Percentiles rank a stretch among this genome's conserved stretches.
Evolutionary conservation across 2,797 vertebrate species (phyloP).

Genomic region (Mionectes olivaceus): DNA sequence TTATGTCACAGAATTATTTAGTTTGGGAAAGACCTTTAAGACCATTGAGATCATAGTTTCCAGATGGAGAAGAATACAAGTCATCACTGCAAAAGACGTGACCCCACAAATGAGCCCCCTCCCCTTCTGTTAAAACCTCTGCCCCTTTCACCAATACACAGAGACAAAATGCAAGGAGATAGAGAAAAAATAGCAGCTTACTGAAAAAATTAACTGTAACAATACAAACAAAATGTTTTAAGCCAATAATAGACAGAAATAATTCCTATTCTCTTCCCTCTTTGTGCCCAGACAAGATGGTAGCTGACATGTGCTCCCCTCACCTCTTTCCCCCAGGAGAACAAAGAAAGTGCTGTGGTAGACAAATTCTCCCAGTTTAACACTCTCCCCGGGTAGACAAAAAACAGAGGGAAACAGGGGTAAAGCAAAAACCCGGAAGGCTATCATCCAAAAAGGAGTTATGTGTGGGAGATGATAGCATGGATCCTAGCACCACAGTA

Average conservation of each 20-base stretch:
- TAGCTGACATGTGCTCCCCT: neutral
- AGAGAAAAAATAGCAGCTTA: neutral
- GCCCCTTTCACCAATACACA: neutral
- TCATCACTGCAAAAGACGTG: neutral
- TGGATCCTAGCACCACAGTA: too few species aligned
- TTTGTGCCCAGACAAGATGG: neutral
- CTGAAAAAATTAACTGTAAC: neutral
- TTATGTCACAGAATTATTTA: neutral
- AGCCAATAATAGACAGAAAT: neutral
- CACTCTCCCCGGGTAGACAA: neutral
- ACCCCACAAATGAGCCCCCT: too few species aligned
- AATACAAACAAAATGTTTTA: neutral
- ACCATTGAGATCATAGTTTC: neutral
- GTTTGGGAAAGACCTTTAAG: neutral
- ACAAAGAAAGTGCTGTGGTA: neutral
- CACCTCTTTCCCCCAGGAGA: neutral
- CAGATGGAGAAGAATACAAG: accelerated
- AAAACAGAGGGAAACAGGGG: neutral
- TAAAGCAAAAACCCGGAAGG: neutral
- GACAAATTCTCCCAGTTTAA: neutral
- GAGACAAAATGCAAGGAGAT: neutral
- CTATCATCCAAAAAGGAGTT: neutral
- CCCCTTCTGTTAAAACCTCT: neutral
- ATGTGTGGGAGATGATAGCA: neutral
- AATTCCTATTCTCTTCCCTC: neutral